phyloP scores from a whole-genome alignment of 2,888 invertebrate species.

The Harpalus rubripes region DNA sequence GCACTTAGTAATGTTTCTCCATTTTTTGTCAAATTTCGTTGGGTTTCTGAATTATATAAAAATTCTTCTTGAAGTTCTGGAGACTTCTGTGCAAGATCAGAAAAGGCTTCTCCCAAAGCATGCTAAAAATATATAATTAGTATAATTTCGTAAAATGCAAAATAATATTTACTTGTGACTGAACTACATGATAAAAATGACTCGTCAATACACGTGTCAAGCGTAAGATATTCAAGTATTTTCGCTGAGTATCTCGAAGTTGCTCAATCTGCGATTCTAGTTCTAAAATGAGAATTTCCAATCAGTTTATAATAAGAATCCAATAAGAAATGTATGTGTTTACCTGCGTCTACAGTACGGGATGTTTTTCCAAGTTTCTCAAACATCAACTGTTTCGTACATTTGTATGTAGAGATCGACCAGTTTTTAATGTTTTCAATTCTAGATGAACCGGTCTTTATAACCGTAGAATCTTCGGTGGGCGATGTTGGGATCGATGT shows the following conservation, averaged over 20 bases:
- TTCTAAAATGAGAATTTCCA: conserved; percentile 80
- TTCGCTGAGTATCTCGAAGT: conserved; percentile 95
- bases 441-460: conserved; percentile 87
- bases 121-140: conserved; percentile 79
- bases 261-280: conserved; percentile 96
- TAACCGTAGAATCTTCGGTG: conserved; percentile 81
- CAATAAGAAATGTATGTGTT: conserved; percentile 65
- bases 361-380: conserved; percentile 97
- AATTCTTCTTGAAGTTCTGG: conserved; percentile 97
- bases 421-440: conserved; percentile 96
- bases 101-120: conserved; percentile 94
- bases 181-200: conserved; percentile 93
- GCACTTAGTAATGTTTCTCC: conserved; percentile 95
- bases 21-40: conserved; percentile 94
- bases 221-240: conserved; percentile 92
- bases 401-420: conserved; percentile 99
- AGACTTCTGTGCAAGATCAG: conserved; percentile 96
- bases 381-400: conserved; percentile 96
- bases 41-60: conserved; percentile 96
- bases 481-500: conserved; percentile 79
- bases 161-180: conserved; percentile 81
- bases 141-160: background rate
- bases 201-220: conserved; percentile 91
- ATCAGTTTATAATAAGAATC: background rate
- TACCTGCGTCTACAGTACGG: conserved; percentile 92